Conservation (phyloP, 1,140 invertebrate genomes). For the Formica selysi region DNA sequence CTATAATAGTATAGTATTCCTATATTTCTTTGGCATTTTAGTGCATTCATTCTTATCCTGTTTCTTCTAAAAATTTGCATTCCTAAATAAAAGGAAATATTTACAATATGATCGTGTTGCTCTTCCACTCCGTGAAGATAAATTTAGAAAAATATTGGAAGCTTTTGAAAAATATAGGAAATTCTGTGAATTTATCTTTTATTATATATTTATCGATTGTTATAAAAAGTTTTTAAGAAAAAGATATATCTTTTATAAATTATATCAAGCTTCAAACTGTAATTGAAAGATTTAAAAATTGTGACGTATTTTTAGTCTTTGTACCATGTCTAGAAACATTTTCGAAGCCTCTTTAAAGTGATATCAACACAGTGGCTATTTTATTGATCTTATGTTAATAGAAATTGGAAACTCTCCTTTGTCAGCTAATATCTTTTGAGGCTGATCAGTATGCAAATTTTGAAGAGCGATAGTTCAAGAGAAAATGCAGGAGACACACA, state of each 20-base stretch:
- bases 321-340: neutral
- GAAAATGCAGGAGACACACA: neutral
- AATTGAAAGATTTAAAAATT: conserved; percentile 1
- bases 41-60: neutral
- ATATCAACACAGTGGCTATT: neutral
- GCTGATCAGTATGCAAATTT: conserved; percentile 14
- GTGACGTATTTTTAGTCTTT: neutral
- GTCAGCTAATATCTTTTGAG: neutral
- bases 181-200: conserved; percentile 6
- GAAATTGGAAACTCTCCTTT: neutral
- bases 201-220: neutral
- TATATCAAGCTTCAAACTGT: neutral
- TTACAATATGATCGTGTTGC: conserved; percentile 1
- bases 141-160: conserved; percentile 29
- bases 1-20: neutral
- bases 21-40: neutral
- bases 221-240: neutral
- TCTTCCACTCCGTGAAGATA: neutral
- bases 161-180: conserved; percentile 29
- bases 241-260: conserved; percentile 3
- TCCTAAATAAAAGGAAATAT: conserved; percentile 10
- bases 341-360: neutral
- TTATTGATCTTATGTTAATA: neutral
- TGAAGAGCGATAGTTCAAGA: neutral
- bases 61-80: conserved; percentile 15